Evolutionary conservation across 1,140 invertebrate species (phyloP), one percentile per base, ranked within the genome.

Genomic region (Aleiodes sp.): DNA sequence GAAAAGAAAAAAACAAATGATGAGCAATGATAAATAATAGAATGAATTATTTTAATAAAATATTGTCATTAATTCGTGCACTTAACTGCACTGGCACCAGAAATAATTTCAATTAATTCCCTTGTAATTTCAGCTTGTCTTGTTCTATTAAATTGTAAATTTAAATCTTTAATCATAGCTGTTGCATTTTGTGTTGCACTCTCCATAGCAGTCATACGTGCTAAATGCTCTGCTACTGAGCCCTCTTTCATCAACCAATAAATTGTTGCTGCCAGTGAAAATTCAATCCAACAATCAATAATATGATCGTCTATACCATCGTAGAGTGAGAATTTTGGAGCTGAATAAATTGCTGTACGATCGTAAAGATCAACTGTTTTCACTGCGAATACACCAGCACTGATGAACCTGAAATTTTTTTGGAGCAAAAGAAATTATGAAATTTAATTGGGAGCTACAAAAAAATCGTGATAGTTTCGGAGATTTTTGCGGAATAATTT

Each of bases 21-120:
- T 2, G 14, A 26, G 24, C 12, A 61, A 39, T 69, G 26, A 1
- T 57, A 43, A n/a, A 16, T 62, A 6, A 62, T 10, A 21, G 16
- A 35, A 19, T 31, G 7, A 31, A 60, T 7, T 12, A 33, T 4
- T 59, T 2, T 33, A 10, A 26, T n/a, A 21, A 33, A 28, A 57
- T 68, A 46, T 61, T 37, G n/a, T 64, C 24, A 56, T 59, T 21
- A n/a, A 57, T 70, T 28, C 65, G n/a, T n/a, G n/a, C n/a, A 46
- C 75, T 91, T 90, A 77, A 98, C 86, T 80, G 96, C 96, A 72
- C 96, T 94, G 75, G 97, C 97, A 86, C 97, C 97, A 81, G 97
- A 99, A 87, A 99, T 98, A 87, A 99, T 99, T 91, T 99, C 97
- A 88, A 98, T 99, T 78, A 99, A 89, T 87, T 99, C 97, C 80